These are phyloP conservation scores for Boloria selene DNA, from an alignment of 2,888 invertebrate genomes.

Conservation along the genomic window DNA sequence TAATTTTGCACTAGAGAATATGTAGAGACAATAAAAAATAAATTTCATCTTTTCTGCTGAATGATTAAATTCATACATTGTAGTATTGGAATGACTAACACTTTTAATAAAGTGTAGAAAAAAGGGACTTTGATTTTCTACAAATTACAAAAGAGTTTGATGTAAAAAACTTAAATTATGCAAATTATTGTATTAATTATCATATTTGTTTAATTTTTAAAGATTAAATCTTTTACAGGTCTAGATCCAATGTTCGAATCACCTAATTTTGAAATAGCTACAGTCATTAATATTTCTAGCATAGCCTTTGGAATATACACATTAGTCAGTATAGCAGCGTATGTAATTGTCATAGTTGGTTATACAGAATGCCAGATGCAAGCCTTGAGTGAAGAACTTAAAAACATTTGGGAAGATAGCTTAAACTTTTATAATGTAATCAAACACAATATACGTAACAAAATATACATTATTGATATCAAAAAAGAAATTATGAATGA, in stretches of 20 bases:
- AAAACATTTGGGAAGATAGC: constrained; percentile 53
- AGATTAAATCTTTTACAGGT: constrained; percentile 45
- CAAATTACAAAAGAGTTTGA: no score
- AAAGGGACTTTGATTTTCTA: no score
- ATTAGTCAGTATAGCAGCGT: constrained; percentile 48
- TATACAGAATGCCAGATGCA: constrained; percentile 58
- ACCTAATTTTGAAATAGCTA: constrained; percentile 57
- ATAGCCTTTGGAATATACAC: constrained; percentile 47
- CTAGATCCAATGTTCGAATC: constrained; percentile 55
- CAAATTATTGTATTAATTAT: no score
- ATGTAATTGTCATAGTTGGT: constrained; percentile 51
- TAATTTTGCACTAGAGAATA: no score
- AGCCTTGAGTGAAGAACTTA: constrained; percentile 54
- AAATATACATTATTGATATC: constrained; percentile 17
- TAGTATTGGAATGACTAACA: no score
- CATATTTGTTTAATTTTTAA: no score
- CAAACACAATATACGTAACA: constrained; percentile 19
- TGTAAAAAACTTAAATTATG: no score
- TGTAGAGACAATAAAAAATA: no score
- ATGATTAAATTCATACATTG: no score
- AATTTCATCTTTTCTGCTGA: no score
- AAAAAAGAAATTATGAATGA: constrained; percentile 45
- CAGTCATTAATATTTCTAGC: constrained; percentile 37
- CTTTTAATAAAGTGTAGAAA: no score
- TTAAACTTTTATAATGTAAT: constrained; percentile 31